A percentile compares a stretch with the other conserved stretches of the same genome.
Evolutionary conservation across 2,113 vertebrate genomes (phyloP).

Genomic region (Phocoena phocoena): DNA sequence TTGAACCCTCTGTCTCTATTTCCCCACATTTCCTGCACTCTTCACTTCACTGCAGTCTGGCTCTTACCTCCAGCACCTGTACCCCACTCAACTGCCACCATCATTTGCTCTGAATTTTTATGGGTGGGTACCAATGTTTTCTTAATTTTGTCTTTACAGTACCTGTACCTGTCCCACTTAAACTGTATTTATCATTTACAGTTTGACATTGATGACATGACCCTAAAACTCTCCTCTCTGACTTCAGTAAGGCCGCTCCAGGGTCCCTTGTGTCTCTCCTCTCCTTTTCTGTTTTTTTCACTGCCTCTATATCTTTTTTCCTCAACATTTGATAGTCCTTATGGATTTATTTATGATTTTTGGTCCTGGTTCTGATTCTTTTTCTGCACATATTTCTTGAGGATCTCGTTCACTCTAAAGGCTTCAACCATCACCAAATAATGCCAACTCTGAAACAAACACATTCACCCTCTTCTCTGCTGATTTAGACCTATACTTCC

Average conservation of each 20-base stretch:
- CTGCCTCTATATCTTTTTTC: not conserved
- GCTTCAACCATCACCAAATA: not conserved
- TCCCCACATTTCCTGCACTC: not conserved
- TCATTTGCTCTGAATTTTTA: not conserved
- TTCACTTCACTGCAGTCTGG: not conserved
- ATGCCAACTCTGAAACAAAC: not conserved
- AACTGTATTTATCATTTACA: not conserved
- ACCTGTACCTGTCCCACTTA: not conserved
- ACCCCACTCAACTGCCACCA: not conserved
- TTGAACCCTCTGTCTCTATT: not conserved
- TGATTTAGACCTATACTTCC: not conserved
- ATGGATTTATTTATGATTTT: not conserved
- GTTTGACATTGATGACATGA: not conserved
- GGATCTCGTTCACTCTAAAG: not conserved
- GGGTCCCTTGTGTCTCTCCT: not conserved
- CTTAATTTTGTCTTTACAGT: not conserved
- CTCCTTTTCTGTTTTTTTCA: not conserved
- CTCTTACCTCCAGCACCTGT: not conserved
- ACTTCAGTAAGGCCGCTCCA: not conserved
- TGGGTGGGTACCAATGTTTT: not conserved
- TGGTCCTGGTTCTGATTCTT: not conserved
- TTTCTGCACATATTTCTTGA: not conserved
- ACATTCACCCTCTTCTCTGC: not conserved
- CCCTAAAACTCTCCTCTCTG: not conserved
- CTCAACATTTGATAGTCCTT: not conserved